phyloP scores from a whole-genome alignment of 2,797 vertebrate genomes.

The Margarornis squamiger region DNA sequence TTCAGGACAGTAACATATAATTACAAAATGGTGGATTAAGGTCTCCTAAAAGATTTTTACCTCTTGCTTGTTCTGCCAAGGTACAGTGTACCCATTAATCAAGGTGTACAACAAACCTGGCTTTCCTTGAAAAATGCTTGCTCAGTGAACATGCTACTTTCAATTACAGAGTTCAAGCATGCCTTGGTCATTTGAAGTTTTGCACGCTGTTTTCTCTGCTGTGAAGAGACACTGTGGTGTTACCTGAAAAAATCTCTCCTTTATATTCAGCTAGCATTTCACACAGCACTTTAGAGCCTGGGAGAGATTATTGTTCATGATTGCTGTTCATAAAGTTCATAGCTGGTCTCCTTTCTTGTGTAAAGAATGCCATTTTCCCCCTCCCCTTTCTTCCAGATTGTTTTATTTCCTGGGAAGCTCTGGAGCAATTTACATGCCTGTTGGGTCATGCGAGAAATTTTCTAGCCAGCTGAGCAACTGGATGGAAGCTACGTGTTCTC shows the following conservation, averaged over 20 bases:
- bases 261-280: background rate
- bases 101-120: background rate
- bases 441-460: background rate
- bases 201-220: background rate
- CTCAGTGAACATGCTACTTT: background rate
- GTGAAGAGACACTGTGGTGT: background rate
- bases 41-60: background rate
- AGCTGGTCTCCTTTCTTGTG: slow-evolving; percentile 8
- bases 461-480: background rate
- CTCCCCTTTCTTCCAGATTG: background rate
- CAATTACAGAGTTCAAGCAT: slow-evolving; percentile 9
- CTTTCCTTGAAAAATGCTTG: slow-evolving; percentile 44
- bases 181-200: slow-evolving; percentile 10
- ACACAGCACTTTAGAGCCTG: background rate
- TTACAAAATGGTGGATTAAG: background rate
- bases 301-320: slow-evolving; percentile 20
- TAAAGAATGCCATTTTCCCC: background rate
- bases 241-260: background rate
- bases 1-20: background rate
- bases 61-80: background rate
- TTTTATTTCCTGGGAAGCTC: slow-evolving; percentile 24
- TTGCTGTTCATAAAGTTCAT: slow-evolving; percentile 3
- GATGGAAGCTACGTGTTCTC: background rate
- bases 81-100: slow-evolving; percentile 37
- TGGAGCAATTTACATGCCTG: slow-evolving; percentile 14